These are phyloP conservation scores for Casuarius casuarius DNA, from an alignment of 2,113 vertebrate genomes.

Conservation along the genomic window DNA sequence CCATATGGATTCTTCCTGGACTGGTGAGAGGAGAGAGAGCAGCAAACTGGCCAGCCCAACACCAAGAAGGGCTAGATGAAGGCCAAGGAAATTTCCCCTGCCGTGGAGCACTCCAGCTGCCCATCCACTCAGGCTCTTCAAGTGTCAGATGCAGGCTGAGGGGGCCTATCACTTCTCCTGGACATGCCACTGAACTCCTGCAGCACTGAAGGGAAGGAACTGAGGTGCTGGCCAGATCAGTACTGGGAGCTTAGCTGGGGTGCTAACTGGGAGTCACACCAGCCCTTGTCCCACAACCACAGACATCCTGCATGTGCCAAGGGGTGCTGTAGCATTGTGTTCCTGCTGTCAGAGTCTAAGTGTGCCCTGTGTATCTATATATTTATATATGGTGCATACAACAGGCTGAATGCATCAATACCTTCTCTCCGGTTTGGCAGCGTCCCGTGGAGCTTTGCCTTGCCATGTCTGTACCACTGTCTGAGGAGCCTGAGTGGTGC, in stretches of 20 bases:
- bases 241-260: not conserved
- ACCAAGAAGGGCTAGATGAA: not conserved
- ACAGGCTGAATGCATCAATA: not conserved
- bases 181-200: not conserved
- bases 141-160: not conserved
- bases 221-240: not conserved
- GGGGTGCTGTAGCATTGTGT: not conserved
- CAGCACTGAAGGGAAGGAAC: not conserved
- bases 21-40: accelerated
- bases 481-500: not conserved
- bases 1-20: not conserved
- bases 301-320: not conserved
- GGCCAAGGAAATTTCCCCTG: not conserved
- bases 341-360: not conserved
- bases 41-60: not conserved
- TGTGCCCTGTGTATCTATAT: not conserved
- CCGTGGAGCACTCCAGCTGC: accelerated
- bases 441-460: slow-evolving; percentile 27
- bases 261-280: not conserved
- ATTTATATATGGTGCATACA: not conserved
- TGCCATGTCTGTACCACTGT: not conserved
- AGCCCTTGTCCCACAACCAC: not conserved
- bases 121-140: not conserved
- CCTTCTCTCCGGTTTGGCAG: not conserved
- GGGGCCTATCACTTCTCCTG: not conserved